A percentile compares a stretch with the other conserved stretches of the same genome.
Conservation (phyloP, 2,888 invertebrate genomes). For the Drosophila formosana region DNA sequence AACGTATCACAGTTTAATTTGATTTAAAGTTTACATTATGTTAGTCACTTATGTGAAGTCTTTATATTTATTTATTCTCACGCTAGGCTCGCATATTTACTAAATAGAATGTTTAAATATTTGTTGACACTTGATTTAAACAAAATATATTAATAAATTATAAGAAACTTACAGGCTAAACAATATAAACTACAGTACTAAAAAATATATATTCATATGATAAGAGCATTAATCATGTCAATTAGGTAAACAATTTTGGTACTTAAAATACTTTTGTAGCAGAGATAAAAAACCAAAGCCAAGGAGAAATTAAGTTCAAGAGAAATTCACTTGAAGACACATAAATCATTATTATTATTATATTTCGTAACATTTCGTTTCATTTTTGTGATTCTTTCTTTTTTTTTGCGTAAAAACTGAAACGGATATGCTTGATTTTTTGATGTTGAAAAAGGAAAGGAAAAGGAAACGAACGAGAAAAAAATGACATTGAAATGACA, state of each 20-base stretch:
- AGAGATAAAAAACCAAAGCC: constrained; percentile 42
- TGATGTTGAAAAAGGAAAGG: constrained; percentile 17
- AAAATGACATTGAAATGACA: constrained; percentile 42
- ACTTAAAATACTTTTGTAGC: constrained; percentile 22
- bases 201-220: constrained; percentile 12
- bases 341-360: constrained; percentile 43
- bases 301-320: constrained; percentile 10
- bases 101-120: constrained; percentile 7
- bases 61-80: background rate
- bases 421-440: constrained; percentile 27
- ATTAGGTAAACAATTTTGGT: constrained; percentile 9
- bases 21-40: too few relatives aligned
- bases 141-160: constrained; percentile 7
- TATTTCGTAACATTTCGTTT: constrained; percentile 9
- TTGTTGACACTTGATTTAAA: constrained; percentile 13
- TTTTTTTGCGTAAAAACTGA: constrained; percentile 5
- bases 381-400: constrained; percentile 2
- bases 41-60: background rate
- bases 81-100: constrained; percentile 36
- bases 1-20: too few relatives aligned
- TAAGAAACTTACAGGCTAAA: constrained; percentile 40
- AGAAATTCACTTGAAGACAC: constrained; percentile 25
- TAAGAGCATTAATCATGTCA: background rate
- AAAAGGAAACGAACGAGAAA: constrained; percentile 22
- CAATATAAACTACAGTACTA: constrained; percentile 19